phyloP scores from a whole-genome alignment of 1,140 invertebrate genomes.

The Drosophila chauvacae region DNA sequence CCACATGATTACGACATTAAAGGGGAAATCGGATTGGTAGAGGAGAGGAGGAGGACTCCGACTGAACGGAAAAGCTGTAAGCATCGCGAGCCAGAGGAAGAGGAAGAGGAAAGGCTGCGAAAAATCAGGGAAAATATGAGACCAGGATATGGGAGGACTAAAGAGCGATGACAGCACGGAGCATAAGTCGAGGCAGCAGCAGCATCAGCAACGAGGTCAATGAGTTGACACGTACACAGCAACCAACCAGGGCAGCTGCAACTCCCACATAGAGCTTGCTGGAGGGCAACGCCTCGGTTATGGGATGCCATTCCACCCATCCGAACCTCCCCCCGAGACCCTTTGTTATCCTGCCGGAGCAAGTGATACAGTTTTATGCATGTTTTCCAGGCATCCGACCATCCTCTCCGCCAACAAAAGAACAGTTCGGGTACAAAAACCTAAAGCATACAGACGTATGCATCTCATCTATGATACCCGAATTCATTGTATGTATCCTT shows the following conservation, averaged over 20 bases:
- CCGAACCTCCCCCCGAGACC: background rate
- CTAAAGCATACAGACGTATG: slow-evolving; percentile 8
- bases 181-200: slow-evolving; percentile 21
- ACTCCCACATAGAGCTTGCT: slow-evolving; percentile 21
- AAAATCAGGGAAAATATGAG: slow-evolving; percentile 45
- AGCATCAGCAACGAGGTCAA: slow-evolving; percentile 55
- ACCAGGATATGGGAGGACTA: slow-evolving; percentile 7
- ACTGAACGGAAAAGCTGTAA: slow-evolving; percentile 21
- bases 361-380: slow-evolving; percentile 68
- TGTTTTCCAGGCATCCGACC: slow-evolving; percentile 60
- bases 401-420: slow-evolving; percentile 5
- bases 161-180: slow-evolving; percentile 33
- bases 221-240: slow-evolving; percentile 57
- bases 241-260: slow-evolving; percentile 36
- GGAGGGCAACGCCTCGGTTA: slow-evolving; percentile 42
- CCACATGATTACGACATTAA: slow-evolving; percentile 63
- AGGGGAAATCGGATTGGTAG: slow-evolving; percentile 25
- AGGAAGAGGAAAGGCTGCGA: slow-evolving; percentile 1
- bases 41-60: background rate
- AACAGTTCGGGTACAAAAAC: slow-evolving; percentile 24
- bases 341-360: slow-evolving; percentile 41
- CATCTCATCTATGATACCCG: slow-evolving; percentile 14
- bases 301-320: slow-evolving; percentile 17
- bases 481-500: slow-evolving; percentile 16
- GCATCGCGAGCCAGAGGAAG: slow-evolving; percentile 13